Evolutionary conservation across 2,113 vertebrate species (phyloP).

Genomic region (Electrona antarctica): DNA sequence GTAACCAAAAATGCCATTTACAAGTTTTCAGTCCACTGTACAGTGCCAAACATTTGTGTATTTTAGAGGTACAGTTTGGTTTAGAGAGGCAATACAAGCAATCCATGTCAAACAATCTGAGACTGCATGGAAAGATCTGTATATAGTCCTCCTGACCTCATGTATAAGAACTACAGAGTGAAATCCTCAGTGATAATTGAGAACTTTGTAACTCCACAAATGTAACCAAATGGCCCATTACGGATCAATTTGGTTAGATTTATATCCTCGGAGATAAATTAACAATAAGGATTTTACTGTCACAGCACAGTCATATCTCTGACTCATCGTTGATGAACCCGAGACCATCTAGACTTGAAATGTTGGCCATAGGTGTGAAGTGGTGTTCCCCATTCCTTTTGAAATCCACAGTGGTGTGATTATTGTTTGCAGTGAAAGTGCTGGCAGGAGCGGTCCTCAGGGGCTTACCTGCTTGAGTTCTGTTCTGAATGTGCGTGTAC

Average conservation of each 20-base stretch:
- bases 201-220: no score
- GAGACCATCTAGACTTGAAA: slow-evolving; percentile 67
- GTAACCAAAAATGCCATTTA: no score
- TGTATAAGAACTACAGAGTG: no score
- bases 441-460: slow-evolving; percentile 35
- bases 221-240: no score
- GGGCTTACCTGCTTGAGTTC: slow-evolving; percentile 55
- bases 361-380: slow-evolving; percentile 54
- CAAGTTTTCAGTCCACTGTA: neutral
- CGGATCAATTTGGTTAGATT: no score
- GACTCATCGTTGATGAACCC: slow-evolving; percentile 78
- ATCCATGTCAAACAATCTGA: no score
- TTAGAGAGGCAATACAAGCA: no score
- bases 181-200: no score
- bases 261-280: no score
- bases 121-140: no score
- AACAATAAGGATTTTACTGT: neutral
- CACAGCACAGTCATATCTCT: slow-evolving; percentile 70
- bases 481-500: slow-evolving; percentile 62
- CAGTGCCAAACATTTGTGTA: neutral
- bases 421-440: slow-evolving; percentile 65
- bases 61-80: no score
- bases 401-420: slow-evolving; percentile 63
- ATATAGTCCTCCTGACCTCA: no score
- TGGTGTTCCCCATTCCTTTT: slow-evolving; percentile 65